These are phyloP conservation scores for Paradoxurus hermaphroditus DNA, from an alignment of 2,113 vertebrate species.

Conservation along the genomic window DNA sequence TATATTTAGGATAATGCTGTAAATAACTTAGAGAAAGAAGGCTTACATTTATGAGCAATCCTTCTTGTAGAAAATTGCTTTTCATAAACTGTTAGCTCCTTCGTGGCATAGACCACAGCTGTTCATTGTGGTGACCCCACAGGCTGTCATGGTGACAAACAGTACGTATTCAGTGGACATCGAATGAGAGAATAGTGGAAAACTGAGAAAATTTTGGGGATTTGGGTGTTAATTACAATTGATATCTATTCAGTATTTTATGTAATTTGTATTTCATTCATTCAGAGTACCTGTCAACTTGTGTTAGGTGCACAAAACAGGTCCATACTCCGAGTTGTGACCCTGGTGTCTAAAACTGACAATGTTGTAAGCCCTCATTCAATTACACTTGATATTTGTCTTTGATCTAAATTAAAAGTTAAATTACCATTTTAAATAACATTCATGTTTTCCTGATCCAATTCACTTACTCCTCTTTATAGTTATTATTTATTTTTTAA, in stretches of 20 bases:
- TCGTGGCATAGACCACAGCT: not conserved
- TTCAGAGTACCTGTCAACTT: not conserved
- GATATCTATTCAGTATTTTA: not conserved
- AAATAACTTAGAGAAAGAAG: not conserved
- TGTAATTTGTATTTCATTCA: slow-evolving; percentile 6
- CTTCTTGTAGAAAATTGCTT: not conserved
- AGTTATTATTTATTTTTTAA: not conserved
- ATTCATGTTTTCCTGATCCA: not conserved
- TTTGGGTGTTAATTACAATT: not conserved
- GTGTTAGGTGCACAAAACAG: not conserved
- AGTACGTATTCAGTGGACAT: not conserved
- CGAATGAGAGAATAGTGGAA: not conserved
- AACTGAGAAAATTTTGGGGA: not conserved
- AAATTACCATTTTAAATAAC: slow-evolving; percentile 19
- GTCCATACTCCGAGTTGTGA: not conserved
- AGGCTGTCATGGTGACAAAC: not conserved
- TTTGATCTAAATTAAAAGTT: slow-evolving; percentile 5
- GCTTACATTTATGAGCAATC: not conserved
- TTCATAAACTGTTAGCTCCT: not conserved
- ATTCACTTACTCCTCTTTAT: not conserved
- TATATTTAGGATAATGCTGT: not conserved
- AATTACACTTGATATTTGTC: not conserved
- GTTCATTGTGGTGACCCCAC: not conserved
- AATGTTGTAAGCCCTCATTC: not conserved
- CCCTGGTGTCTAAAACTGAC: not conserved